A percentile compares a stretch with the other conserved stretches of the same genome.
Evolutionary conservation across 2,113 vertebrate genomes (phyloP).

Genomic region (Narcine bancroftii): DNA sequence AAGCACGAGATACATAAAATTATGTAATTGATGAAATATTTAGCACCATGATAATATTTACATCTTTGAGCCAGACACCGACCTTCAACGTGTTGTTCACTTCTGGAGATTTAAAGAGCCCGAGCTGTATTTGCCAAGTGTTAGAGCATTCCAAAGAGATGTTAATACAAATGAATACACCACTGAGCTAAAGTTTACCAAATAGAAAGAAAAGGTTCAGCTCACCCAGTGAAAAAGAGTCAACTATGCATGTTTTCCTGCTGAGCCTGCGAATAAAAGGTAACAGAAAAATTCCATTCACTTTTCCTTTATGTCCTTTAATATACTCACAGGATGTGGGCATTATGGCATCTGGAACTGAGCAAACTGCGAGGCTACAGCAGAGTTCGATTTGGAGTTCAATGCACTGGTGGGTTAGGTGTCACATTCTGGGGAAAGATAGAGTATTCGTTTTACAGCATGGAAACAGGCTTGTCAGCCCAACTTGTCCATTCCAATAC

Average conservation of each 20-base stretch:
- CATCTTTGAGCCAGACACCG: not conserved
- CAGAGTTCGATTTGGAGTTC: too few species aligned
- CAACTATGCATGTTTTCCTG: not conserved
- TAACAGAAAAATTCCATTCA: not conserved
- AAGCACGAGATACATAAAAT: not conserved
- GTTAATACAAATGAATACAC: not conserved
- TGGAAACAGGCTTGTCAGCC: too few species aligned
- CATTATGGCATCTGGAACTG: too few species aligned
- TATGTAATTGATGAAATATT: not conserved
- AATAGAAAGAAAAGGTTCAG: not conserved
- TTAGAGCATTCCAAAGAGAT: not conserved
- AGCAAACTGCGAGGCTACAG: too few species aligned
- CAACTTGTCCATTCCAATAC: too few species aligned
- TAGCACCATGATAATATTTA: not conserved
- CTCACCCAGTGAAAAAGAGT: not conserved
- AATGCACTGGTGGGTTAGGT: too few species aligned
- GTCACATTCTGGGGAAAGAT: too few species aligned
- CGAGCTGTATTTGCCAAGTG: not conserved
- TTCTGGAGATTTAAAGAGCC: not conserved
- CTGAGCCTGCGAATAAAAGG: not conserved
- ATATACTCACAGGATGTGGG: too few species aligned
- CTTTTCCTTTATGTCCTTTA: not conserved
- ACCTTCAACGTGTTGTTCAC: not conserved
- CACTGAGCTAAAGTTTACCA: not conserved
- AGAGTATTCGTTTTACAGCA: too few species aligned